Conservation (phyloP, 2,113 vertebrate genomes). For the Anarrhichthys ocellatus region DNA sequence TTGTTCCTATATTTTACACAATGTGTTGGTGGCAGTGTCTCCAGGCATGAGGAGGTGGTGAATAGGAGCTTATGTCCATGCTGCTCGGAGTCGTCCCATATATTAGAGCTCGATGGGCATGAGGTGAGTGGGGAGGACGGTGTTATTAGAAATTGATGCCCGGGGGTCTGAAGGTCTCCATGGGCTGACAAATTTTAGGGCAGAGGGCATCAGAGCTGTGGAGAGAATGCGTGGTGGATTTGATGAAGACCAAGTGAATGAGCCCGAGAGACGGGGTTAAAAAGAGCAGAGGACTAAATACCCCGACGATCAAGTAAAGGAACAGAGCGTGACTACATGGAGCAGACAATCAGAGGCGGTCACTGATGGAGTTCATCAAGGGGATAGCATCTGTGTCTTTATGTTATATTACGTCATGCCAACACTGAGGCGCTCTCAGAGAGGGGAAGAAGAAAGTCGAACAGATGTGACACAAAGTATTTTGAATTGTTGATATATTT, state of each 20-base stretch:
- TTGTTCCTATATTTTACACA: not conserved
- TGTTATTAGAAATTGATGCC: constrained; percentile 65
- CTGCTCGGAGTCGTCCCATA: constrained; percentile 40
- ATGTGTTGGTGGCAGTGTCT: constrained; percentile 39
- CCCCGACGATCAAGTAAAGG: not conserved
- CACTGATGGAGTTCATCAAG: not conserved
- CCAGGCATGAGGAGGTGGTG: constrained; percentile 38
- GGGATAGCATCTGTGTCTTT: not conserved
- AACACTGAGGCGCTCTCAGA: not conserved
- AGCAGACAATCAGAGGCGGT: not conserved
- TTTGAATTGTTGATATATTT: constrained; percentile 47
- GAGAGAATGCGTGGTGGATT: constrained; percentile 17
- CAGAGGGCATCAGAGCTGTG: constrained; percentile 34
- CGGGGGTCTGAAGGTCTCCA: constrained; percentile 39
- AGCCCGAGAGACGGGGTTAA: not conserved
- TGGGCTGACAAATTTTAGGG: constrained; percentile 41
- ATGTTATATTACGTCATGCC: not conserved
- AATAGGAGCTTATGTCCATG: constrained; percentile 36
- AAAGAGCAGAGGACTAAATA: constrained; percentile 10
- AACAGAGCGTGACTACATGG: not conserved
- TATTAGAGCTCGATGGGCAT: constrained; percentile 43
- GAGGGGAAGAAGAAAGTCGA: not conserved
- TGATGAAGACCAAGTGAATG: constrained; percentile 45
- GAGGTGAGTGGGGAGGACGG: constrained; percentile 34
- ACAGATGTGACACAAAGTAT: constrained; percentile 25